Percentiles rank a stretch among this genome's conserved stretches.
phyloP scores from a whole-genome alignment of 2,888 invertebrate species.

The Serrognathus titanus region DNA sequence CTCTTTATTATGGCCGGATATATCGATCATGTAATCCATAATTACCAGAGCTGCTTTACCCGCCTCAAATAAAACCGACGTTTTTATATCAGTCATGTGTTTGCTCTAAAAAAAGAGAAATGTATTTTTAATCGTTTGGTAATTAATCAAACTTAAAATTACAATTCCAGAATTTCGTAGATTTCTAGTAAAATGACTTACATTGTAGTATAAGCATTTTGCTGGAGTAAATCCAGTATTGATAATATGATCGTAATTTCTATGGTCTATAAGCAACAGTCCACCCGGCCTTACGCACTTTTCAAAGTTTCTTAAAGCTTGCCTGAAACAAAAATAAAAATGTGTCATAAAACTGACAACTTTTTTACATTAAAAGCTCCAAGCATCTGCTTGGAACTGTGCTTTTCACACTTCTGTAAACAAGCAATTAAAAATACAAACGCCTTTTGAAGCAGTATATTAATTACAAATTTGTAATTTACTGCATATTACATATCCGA shows the following conservation, averaged over 20 bases:
- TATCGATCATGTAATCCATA: slow-evolving; percentile 71
- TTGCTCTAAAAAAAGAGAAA: slow-evolving; percentile 59
- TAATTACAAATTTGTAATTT: no score
- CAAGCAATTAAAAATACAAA: no score
- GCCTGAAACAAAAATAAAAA: slow-evolving; percentile 40
- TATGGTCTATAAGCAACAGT: slow-evolving; percentile 79
- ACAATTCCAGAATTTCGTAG: no score
- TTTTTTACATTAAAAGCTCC: neutral
- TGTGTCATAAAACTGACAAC: neutral
- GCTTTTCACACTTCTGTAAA: neutral
- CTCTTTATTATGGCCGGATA: neutral
- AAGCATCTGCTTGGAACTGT: neutral
- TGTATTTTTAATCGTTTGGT: neutral
- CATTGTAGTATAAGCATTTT: slow-evolving; percentile 86
- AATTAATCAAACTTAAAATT: no score
- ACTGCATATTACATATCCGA: no score
- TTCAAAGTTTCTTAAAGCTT: slow-evolving; percentile 76
- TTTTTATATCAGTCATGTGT: slow-evolving; percentile 78
- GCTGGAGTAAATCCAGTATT: slow-evolving; percentile 72
- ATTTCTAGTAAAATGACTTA: slow-evolving; percentile 48
- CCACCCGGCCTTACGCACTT: slow-evolving; percentile 83
- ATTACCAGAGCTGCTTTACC: slow-evolving; percentile 75
- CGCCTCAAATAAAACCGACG: slow-evolving; percentile 76
- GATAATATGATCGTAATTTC: slow-evolving; percentile 83
- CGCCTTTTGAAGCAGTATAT: no score